Percentiles rank a stretch among this genome's conserved stretches.
These are phyloP conservation scores for Luperina nickerlii DNA, from an alignment of 2,888 invertebrate genomes.

Conservation along the genomic window DNA sequence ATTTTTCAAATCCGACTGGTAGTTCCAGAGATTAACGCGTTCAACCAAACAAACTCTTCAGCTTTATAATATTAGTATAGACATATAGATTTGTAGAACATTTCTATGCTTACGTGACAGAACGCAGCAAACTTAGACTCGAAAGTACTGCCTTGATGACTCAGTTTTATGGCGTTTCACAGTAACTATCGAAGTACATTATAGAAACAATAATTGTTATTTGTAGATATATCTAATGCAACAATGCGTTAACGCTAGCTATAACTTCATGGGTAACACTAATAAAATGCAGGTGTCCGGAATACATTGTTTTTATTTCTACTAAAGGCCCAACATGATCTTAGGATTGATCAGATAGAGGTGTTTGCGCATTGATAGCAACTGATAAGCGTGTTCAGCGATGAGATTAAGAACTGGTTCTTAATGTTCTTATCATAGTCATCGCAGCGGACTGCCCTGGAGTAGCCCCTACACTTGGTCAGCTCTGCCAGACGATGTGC, in stretches of 20 bases:
- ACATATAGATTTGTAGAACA: background rate
- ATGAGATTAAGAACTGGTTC: slow-evolving; percentile 6
- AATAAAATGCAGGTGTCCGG: slow-evolving; percentile 10
- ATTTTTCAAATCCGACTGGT: too few species aligned
- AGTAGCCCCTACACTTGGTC: background rate
- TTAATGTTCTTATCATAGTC: background rate
- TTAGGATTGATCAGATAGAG: background rate
- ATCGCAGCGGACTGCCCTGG: background rate
- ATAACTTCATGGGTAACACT: background rate
- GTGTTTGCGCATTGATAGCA: background rate
- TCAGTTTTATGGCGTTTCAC: slow-evolving; percentile 12
- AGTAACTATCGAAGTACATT: slow-evolving; percentile 1
- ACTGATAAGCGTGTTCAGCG: background rate
- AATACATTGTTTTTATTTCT: slow-evolving; percentile 1
- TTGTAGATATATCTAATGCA: slow-evolving; percentile 8
- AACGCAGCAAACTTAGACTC: slow-evolving; percentile 12
- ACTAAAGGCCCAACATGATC: background rate
- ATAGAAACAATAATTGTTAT: slow-evolving; percentile 3
- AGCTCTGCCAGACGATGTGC: background rate
- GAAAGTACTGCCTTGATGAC: slow-evolving; percentile 16
- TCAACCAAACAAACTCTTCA: too few species aligned
- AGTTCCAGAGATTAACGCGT: too few species aligned
- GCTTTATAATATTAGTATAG: too few species aligned
- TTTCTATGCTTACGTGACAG: slow-evolving; percentile 38
- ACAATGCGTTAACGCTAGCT: background rate